These are phyloP conservation scores for Gallinago jamesoni DNA, from an alignment of 2,113 vertebrate genomes.

Conservation along the genomic window DNA sequence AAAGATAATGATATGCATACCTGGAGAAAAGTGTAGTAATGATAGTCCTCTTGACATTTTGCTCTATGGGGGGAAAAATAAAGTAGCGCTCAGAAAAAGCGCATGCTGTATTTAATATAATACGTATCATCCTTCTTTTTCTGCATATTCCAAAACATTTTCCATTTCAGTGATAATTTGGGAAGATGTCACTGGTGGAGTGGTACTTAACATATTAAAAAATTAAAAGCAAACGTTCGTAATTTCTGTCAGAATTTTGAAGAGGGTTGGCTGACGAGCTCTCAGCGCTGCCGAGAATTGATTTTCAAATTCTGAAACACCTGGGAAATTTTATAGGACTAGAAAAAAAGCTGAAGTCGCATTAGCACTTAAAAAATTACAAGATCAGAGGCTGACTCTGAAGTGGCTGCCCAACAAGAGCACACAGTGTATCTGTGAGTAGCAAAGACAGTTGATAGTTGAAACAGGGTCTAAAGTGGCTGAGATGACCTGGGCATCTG, in stretches of 20 bases:
- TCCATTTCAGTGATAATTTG: constrained; percentile 1
- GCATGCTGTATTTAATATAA: not conserved
- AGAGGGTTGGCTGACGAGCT: constrained; percentile 17
- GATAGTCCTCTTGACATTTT: constrained; percentile 45
- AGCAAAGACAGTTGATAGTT: not conserved
- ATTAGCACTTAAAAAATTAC: not conserved
- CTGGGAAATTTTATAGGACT: not conserved
- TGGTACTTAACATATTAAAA: constrained; percentile 61
- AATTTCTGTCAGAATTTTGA: constrained; percentile 31
- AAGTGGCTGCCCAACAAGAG: not conserved
- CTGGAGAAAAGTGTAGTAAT: not conserved
- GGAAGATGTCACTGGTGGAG: constrained; percentile 26
- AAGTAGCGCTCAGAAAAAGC: not conserved
- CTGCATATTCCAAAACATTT: not conserved
- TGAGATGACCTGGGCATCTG: not conserved
- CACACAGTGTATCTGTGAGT: accelerated
- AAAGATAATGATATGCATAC: not conserved
- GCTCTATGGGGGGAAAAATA: not conserved
- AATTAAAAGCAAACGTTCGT: constrained; percentile 30
- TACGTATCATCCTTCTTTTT: not conserved
- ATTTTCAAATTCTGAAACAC: constrained; percentile 23
- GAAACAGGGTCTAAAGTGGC: not conserved
- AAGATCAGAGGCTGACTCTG: not conserved
- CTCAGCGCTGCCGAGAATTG: not conserved
- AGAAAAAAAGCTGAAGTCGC: not conserved